A percentile compares a stretch with the other conserved stretches of the same genome.
These are phyloP conservation scores for Agrochola circellaris DNA, from an alignment of 2,888 invertebrate species.

Conservation along the genomic window DNA sequence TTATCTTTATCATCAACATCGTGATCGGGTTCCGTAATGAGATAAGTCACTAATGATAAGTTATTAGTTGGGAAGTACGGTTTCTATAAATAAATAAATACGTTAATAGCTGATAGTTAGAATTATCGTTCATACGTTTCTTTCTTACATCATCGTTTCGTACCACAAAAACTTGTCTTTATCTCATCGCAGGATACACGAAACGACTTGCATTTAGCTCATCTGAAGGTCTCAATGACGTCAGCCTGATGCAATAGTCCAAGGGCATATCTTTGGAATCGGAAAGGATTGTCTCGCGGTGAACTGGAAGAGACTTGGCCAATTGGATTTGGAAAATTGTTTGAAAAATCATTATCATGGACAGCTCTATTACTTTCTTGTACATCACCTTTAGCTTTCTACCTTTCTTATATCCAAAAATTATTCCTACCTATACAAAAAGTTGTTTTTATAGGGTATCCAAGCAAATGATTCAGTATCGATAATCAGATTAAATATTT, in stretches of 20 bases:
- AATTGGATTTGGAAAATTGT: background rate
- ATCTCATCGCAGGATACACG: background rate
- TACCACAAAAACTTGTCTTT: background rate
- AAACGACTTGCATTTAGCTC: background rate
- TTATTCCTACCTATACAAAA: background rate
- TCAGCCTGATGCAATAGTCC: background rate
- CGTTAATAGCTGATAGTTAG: background rate
- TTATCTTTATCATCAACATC: conserved; percentile 35
- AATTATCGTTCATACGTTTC: background rate
- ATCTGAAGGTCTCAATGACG: background rate
- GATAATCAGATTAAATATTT: conserved; percentile 9
- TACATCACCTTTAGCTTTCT: no score
- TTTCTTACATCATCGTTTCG: background rate
- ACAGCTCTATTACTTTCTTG: background rate
- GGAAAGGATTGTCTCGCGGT: background rate
- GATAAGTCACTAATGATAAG: conserved; percentile 14
- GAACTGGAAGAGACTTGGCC: background rate
- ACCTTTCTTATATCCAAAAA: background rate
- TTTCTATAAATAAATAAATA: background rate
- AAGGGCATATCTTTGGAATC: background rate
- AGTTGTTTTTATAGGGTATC: background rate
- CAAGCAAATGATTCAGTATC: conserved; percentile 14
- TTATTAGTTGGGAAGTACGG: background rate
- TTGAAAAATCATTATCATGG: background rate
- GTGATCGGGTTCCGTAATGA: conserved; percentile 36